Evolutionary conservation across 2,797 vertebrate genomes (phyloP).

Genomic region (Hippoglossus hippoglossus): DNA sequence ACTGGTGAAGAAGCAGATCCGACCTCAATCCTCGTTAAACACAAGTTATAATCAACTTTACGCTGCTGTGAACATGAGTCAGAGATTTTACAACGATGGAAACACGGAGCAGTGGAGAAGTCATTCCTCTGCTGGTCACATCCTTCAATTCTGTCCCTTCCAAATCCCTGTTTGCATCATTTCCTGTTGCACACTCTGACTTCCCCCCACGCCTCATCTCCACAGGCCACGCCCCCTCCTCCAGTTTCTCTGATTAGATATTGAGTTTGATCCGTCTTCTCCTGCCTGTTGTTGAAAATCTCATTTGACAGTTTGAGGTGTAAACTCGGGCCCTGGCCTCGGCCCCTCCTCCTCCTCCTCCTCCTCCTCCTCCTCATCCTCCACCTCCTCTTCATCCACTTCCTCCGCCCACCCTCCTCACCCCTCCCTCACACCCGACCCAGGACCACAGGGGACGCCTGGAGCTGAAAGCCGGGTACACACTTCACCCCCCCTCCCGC

Average conservation of each 20-base stretch:
- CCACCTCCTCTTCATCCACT: conserved; percentile 61
- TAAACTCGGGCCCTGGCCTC: conserved; percentile 80
- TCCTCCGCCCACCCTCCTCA: conserved; percentile 53
- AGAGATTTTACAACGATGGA: conserved; percentile 24
- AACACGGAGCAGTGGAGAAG: conserved; percentile 3
- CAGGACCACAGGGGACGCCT: conserved; percentile 86
- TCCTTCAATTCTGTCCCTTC: conserved; percentile 46
- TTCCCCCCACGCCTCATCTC: conserved; percentile 14
- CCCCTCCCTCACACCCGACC: conserved; percentile 73
- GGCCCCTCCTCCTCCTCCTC: conserved; percentile 73
- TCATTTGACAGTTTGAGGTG: conserved; percentile 95
- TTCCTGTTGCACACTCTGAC: conserved; percentile 56
- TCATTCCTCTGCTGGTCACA: conserved; percentile 11
- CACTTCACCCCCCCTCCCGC: conserved; percentile 50
- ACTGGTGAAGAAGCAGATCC: conserved; percentile 13
- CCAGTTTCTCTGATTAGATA: conserved; percentile 14
- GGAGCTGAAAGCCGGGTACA: conserved; percentile 87
- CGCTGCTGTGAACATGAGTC: conserved; percentile 30
- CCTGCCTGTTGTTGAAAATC: conserved; percentile 79
- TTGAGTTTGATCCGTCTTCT: conserved; percentile 35
- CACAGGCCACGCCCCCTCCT: conserved; percentile 10
- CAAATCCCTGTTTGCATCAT: conserved; percentile 41
- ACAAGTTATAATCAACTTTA: conserved; percentile 12
- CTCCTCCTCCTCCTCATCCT: conserved; percentile 59
- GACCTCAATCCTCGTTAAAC: conserved; percentile 27